Percentiles rank a stretch among this genome's conserved stretches.
Conservation (phyloP, 2,888 invertebrate genomes). For the Tanytarsus gracilentus region DNA sequence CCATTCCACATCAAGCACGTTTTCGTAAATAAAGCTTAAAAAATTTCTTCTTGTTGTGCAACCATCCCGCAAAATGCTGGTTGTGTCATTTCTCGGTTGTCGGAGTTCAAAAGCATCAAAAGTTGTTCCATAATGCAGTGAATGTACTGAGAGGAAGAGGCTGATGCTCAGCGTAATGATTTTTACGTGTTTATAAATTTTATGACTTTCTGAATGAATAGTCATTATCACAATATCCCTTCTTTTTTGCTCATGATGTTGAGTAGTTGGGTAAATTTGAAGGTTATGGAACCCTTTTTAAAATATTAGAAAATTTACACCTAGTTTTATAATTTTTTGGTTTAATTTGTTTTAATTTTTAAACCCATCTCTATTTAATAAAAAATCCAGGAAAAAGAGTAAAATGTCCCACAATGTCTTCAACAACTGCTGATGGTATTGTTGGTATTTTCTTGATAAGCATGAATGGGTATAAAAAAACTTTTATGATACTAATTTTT, state of each 20-base stretch:
- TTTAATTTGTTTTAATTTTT: no score
- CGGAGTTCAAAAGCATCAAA: neutral
- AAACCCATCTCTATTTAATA: no score
- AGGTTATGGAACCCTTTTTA: no score
- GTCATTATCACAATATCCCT: slow-evolving; percentile 2
- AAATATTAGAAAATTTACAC: no score
- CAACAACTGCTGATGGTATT: no score
- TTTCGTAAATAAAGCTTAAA: neutral
- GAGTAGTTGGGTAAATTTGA: neutral
- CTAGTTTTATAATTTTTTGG: no score
- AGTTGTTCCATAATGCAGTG: no score
- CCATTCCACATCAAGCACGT: no score
- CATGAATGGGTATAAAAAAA: neutral
- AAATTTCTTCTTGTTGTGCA: neutral
- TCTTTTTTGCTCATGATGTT: neutral
- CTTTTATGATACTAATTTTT: slow-evolving; percentile 15
- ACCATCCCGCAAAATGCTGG: neutral
- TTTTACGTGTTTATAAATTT: slow-evolving; percentile 23
- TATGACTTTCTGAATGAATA: slow-evolving; percentile 17
- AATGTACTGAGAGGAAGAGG: neutral
- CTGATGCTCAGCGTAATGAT: slow-evolving; percentile 11
- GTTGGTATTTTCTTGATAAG: neutral
- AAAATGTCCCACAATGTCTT: no score
- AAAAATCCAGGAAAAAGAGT: no score
- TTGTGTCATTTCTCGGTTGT: neutral